Evolutionary conservation across 2,888 invertebrate genomes (phyloP).

Genomic region (Urechis unicinctus): DNA sequence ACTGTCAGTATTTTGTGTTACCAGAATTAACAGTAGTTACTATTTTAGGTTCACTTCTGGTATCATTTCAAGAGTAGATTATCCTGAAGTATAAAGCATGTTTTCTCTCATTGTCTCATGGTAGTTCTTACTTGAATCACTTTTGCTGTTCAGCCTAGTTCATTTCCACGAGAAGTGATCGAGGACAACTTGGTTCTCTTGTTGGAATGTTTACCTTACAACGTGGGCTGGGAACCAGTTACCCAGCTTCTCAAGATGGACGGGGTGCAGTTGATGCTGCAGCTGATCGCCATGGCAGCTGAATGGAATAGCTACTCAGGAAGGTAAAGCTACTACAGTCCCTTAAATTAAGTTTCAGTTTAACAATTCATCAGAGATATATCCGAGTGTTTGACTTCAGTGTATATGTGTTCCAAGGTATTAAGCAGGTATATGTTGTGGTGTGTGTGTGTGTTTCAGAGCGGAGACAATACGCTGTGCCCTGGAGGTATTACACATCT

Average conservation of each 20-base stretch:
- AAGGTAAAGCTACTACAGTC: conserved; percentile 48
- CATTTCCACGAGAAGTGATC: conserved; percentile 69
- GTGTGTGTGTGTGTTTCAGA: conserved; percentile 48
- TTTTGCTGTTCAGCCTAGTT: no score
- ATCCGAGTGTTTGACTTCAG: no score
- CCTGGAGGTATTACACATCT: conserved; percentile 79
- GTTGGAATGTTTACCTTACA: conserved; percentile 64
- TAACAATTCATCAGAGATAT: no score
- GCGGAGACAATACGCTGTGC: conserved; percentile 77
- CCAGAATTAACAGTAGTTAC: no score
- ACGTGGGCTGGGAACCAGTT: conserved; percentile 81
- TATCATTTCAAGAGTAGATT: no score
- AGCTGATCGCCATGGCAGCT: conserved; percentile 80
- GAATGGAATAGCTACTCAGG: conserved; percentile 84
- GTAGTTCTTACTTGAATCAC: no score
- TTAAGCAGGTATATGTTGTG: neutral
- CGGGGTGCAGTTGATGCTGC: conserved; percentile 36
- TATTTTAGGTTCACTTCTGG: no score
- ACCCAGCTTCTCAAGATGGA: conserved; percentile 57
- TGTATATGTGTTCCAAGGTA: no score
- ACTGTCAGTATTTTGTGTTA: no score
- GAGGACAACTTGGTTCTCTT: conserved; percentile 79
- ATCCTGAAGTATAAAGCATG: no score
- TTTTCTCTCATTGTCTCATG: no score
- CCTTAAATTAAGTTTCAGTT: no score